Evolutionary conservation across 1,140 invertebrate species (phyloP).

Genomic region (Drosophila virilis): DNA sequence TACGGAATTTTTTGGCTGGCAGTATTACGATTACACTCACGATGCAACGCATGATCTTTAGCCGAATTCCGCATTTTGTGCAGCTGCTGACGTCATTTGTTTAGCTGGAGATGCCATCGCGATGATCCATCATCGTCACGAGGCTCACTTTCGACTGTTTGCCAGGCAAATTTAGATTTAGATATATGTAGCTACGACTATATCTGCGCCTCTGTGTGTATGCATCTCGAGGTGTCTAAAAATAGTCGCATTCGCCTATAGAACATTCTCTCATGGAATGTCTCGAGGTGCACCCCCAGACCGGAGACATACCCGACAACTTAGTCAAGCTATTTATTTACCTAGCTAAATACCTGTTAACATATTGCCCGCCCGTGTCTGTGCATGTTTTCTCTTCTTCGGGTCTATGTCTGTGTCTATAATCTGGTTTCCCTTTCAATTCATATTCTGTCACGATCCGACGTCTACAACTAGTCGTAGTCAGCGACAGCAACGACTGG

Average conservation of each 20-base stretch:
- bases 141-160: constrained; percentile 10
- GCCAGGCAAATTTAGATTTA: constrained; percentile 31
- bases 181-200: constrained; percentile 2
- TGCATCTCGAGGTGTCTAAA: constrained; percentile 35
- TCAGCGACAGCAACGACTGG: not conserved
- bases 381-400: not conserved
- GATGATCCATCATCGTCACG: constrained; percentile 49
- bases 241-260: constrained; percentile 21
- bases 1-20: not conserved
- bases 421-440: constrained; percentile 73
- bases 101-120: constrained; percentile 43
- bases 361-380: not conserved
- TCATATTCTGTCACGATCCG: constrained; percentile 71
- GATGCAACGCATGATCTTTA: constrained; percentile 11
- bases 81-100: constrained; percentile 47
- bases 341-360: constrained; percentile 9
- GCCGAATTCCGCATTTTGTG: constrained; percentile 21
- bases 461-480: constrained; percentile 5
- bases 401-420: constrained; percentile 7
- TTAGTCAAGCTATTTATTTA: constrained; percentile 27
- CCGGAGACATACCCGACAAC: constrained; percentile 1
- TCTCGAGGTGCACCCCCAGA: constrained; percentile 2
- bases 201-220: not conserved
- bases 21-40: constrained; percentile 20
- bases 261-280: constrained; percentile 25